Conservation (phyloP, 2,888 invertebrate species). For the Subacronicta megacephala region DNA sequence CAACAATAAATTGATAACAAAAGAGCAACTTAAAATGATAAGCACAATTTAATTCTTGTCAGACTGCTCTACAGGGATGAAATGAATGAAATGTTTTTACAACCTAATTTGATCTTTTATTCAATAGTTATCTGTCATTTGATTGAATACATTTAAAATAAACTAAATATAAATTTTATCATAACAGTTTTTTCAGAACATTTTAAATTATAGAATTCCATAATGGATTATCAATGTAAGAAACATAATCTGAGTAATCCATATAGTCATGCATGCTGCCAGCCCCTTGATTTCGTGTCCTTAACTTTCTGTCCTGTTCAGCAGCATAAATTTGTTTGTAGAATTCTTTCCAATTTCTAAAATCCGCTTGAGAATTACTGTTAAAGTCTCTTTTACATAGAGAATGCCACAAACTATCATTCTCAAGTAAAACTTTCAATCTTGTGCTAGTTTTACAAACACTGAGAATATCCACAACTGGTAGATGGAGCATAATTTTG, state of each 20-base stretch:
- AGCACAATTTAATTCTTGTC: background rate
- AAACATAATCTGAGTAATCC: slow-evolving; percentile 77
- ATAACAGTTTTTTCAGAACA: slow-evolving; percentile 10
- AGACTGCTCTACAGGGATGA: background rate
- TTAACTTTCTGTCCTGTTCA: slow-evolving; percentile 55
- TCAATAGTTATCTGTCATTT: slow-evolving; percentile 16
- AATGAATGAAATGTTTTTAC: slow-evolving; percentile 2
- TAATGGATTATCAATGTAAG: slow-evolving; percentile 79
- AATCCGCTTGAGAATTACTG: slow-evolving; percentile 47
- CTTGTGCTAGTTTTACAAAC: slow-evolving; percentile 73
- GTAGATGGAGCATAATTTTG: slow-evolving; percentile 71
- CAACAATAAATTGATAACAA: slow-evolving; percentile 15
- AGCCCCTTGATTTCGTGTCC: slow-evolving; percentile 47
- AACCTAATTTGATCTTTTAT: slow-evolving; percentile 26
- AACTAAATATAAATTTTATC: slow-evolving; percentile 7
- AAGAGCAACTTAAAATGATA: background rate
- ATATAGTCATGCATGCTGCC: slow-evolving; percentile 76
- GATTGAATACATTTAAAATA: slow-evolving; percentile 23
- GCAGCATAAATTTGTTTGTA: slow-evolving; percentile 68
- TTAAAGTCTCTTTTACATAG: slow-evolving; percentile 76
- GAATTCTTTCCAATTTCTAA: slow-evolving; percentile 69
- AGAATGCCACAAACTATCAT: slow-evolving; percentile 77
- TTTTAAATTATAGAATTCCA: slow-evolving; percentile 69
- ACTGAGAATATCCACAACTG: slow-evolving; percentile 70
- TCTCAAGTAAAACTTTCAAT: slow-evolving; percentile 68